phyloP scores from a whole-genome alignment of 2,888 invertebrate species.

The Nipponacmea schrenckii region DNA sequence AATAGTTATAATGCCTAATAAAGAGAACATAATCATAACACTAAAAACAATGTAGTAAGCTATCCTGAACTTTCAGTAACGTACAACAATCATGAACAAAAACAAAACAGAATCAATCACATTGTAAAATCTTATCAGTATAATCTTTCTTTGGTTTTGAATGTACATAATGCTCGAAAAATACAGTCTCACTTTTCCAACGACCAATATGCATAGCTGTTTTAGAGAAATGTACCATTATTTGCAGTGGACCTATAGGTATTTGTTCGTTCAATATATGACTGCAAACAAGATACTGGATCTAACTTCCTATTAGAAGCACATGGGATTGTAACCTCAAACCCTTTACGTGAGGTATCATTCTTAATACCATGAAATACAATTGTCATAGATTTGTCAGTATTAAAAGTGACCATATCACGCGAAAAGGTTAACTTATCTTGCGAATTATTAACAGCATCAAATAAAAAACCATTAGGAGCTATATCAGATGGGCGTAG shows the following conservation, averaged over 20 bases:
- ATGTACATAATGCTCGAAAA: neutral
- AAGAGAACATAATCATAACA: too few relatives aligned
- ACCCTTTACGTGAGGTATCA: neutral
- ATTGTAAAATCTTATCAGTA: neutral
- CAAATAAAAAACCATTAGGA: neutral
- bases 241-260: neutral
- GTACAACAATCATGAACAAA: too few relatives aligned
- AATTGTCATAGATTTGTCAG: neutral
- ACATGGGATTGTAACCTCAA: neutral
- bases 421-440: neutral
- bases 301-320: neutral
- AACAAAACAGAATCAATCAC: too few relatives aligned
- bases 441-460: neutral
- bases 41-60: too few relatives aligned
- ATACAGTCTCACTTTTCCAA: neutral
- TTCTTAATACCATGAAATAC: slow-evolving; percentile 11
- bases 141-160: neutral
- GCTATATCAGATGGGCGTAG: slow-evolving; percentile 14
- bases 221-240: neutral
- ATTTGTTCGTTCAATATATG: neutral
- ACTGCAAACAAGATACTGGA: neutral
- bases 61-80: too few relatives aligned
- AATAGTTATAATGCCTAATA: too few relatives aligned
- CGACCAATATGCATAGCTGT: slow-evolving; percentile 2
- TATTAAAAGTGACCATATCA: slow-evolving; percentile 10